Evolutionary conservation across 2,797 vertebrate species (phyloP).

Genomic region (Squalus acanthias): DNA sequence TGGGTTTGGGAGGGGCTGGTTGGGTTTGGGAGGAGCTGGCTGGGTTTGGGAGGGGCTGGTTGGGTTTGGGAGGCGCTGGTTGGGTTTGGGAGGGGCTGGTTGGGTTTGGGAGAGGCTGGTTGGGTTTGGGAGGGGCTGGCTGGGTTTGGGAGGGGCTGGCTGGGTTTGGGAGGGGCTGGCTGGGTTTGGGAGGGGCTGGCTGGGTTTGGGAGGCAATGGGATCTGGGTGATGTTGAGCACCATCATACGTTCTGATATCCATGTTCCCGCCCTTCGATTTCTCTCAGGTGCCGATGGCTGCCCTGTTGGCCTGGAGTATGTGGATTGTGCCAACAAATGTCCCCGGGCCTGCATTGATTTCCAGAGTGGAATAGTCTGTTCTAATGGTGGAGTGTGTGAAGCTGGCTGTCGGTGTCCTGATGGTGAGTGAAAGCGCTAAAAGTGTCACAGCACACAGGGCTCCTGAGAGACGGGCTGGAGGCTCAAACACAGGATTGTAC

Average conservation of each 20-base stretch:
- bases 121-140: background rate
- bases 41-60: background rate
- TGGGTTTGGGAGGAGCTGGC: too few species aligned
- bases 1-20: too few species aligned
- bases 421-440: constrained; percentile 50
- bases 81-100: too few species aligned
- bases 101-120: background rate
- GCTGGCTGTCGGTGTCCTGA: constrained; percentile 71
- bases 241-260: background rate
- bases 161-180: too few species aligned
- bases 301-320: constrained; percentile 62
- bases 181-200: background rate
- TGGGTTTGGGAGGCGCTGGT: background rate
- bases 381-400: constrained; percentile 61
- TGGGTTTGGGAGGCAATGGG: background rate
- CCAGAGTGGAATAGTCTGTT: constrained; percentile 74
- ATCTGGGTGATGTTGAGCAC: background rate
- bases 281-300: constrained; percentile 62
- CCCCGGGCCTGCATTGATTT: constrained; percentile 76
- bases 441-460: background rate
- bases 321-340: constrained; percentile 70
- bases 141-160: too few species aligned
- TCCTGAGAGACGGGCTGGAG: background rate
- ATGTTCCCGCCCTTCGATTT: background rate
- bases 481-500: background rate